Base-by-base conservation (phyloP, 2,888 invertebrate species). In the Acanthosepion esculentum region DNA sequence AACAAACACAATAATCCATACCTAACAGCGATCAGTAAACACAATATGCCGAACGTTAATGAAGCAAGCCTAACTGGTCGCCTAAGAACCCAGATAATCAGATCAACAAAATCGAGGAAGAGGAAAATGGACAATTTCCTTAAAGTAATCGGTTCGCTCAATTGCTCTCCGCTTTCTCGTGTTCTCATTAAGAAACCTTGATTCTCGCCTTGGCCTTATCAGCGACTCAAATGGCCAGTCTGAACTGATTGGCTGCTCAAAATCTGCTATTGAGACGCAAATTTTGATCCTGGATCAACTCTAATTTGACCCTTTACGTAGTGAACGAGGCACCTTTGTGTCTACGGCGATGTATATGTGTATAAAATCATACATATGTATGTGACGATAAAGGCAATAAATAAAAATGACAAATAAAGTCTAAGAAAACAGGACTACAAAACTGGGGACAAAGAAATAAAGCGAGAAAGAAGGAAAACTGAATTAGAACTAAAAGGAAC, bases 21-120 rank as follows among this genome's bases (percentile, higher is more conserved):
- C 78, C 78, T n/a, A 78, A 78, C 29, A 78, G 29, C n/a, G 78
- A 78, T 78, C 78, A 78, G 78, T n/a, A 29, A n/a, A 29, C 78
- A 78, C 78, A 78, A 78, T 78, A 78, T 78, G 78, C 29, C 29
- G 78, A 78, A n/a, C 78, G 78, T 78, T 78, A 78, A 78, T 29
- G 78, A 78, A 78, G 78, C 78, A 78, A 78, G 29, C 78, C n/a
- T n/a, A 78, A 78, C 78, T 78, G 78, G 78, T 78, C 15, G 78
- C 78, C 78, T 78, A 78, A 78, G 78, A 78, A 78, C 78, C 78
- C 78, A n/a, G 78, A 78, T 78, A 78, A 78, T 78, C 78, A n/a
- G 8, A 78, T 78, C 78, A 78, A 78, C n/a, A 78, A n/a, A 12
- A 78, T 78, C n/a, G 78, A 78, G 78, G 78, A 78, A 78, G n/a